Percentiles rank a stretch among this genome's conserved stretches.
Evolutionary conservation across 2,797 vertebrate genomes (phyloP).

Genomic region (Hephaestus fuliginosus): DNA sequence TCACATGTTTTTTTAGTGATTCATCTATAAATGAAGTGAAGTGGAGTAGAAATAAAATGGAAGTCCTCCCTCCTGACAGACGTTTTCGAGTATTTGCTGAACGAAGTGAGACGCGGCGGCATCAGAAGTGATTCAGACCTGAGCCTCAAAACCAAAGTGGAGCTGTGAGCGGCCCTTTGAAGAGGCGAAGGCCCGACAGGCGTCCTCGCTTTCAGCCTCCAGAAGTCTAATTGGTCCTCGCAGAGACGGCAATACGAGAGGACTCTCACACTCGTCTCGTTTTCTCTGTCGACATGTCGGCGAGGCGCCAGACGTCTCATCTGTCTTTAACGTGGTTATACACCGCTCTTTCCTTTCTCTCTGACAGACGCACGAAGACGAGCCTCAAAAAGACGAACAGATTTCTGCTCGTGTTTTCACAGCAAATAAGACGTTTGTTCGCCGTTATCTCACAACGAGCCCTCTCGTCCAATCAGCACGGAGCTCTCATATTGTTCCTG

Average conservation of each 20-base stretch:
- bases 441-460: neutral
- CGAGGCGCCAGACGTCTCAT: constrained; percentile 4
- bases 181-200: neutral
- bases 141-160: too few species aligned
- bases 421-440: neutral
- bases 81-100: too few species aligned
- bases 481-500: neutral
- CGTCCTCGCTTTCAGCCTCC: neutral
- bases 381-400: neutral
- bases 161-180: neutral
- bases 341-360: too few species aligned
- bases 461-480: neutral
- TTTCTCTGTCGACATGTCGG: neutral
- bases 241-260: neutral
- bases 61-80: too few species aligned
- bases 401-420: neutral
- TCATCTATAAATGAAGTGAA: too few species aligned
- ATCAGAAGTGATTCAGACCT: neutral
- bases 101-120: too few species aligned
- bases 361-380: too few species aligned
- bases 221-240: neutral
- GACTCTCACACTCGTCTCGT: neutral
- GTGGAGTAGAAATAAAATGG: too few species aligned
- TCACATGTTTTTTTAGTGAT: too few species aligned
- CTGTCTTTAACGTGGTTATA: neutral